These are phyloP conservation scores for Lutjanus argentimaculatus DNA, from an alignment of 2,797 vertebrate genomes.

Conservation along the genomic window DNA sequence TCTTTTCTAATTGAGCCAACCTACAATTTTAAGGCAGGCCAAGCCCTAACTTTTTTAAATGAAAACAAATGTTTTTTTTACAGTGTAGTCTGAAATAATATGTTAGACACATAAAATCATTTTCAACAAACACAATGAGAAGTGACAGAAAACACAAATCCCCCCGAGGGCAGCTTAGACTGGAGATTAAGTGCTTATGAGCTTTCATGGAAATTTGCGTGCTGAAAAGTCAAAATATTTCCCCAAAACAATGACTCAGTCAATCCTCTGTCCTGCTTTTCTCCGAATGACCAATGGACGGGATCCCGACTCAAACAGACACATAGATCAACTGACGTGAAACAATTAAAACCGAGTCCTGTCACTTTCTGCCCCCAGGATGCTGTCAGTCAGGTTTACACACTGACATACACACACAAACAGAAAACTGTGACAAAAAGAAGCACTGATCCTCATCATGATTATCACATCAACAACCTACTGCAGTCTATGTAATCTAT, in stretches of 20 bases:
- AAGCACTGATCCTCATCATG: conserved; percentile 39
- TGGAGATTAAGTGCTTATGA: conserved; percentile 49
- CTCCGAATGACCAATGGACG: neutral
- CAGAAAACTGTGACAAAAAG: neutral
- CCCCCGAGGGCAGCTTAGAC: conserved; percentile 32
- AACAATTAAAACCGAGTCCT: conserved; percentile 17
- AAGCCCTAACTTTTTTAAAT: too few relatives aligned
- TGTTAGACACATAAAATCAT: conserved; percentile 11
- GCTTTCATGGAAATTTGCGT: conserved; percentile 41
- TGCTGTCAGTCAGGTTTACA: conserved; percentile 1
- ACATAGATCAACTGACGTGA: conserved; percentile 20
- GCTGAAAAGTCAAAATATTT: conserved; percentile 50
- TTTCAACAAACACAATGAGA: conserved; percentile 40
- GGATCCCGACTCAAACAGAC: conserved; percentile 9
- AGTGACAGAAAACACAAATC: conserved; percentile 52
- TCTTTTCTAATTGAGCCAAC: too few relatives aligned
- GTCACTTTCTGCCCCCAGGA: conserved; percentile 12
- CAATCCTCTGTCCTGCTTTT: conserved; percentile 23
- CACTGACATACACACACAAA: conserved; percentile 6
- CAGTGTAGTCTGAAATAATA: neutral
- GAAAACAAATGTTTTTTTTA: too few relatives aligned
- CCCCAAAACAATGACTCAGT: conserved; percentile 21
- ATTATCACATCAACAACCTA: conserved; percentile 46
- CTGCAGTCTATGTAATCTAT: conserved; percentile 54
- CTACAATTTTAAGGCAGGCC: too few relatives aligned